These are phyloP conservation scores for Silurus asotus DNA, from an alignment of 2,113 vertebrate species.

Conservation along the genomic window DNA sequence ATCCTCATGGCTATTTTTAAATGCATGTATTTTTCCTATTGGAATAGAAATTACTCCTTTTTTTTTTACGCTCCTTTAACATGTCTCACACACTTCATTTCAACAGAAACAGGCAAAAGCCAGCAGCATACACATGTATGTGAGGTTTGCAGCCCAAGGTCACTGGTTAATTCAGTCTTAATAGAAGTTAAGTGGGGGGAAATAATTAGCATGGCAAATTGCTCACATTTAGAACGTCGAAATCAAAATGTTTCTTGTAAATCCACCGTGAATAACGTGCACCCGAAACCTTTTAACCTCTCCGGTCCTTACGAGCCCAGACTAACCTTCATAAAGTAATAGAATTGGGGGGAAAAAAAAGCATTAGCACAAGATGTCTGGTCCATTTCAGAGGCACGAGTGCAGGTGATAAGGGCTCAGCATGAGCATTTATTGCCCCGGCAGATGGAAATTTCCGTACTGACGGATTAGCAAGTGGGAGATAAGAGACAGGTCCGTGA, in stretches of 20 bases:
- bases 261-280: conserved; percentile 19
- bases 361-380: not conserved
- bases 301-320: conserved; percentile 20
- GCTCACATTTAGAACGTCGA: conserved; percentile 44
- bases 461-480: conserved; percentile 21
- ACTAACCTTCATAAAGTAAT: conserved; percentile 26
- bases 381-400: not conserved
- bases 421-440: conserved; percentile 5
- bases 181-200: conserved; percentile 39
- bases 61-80: not conserved
- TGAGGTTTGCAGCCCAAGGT: conserved; percentile 45
- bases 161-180: conserved; percentile 43
- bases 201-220: conserved; percentile 45
- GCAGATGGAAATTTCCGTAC: conserved; percentile 35
- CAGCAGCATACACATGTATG: conserved; percentile 16
- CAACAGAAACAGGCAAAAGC: conserved; percentile 12
- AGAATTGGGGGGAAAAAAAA: not conserved
- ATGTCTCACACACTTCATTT: conserved; percentile 4
- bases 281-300: conserved; percentile 10
- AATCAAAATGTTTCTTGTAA: conserved; percentile 46
- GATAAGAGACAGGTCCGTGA: conserved; percentile 28
- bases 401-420: conserved; percentile 31
- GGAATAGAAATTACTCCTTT: not conserved
- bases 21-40: too few species aligned
- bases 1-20: too few species aligned